Conservation (phyloP, 2,888 invertebrate species). For the Opisthograptis luteolata region DNA sequence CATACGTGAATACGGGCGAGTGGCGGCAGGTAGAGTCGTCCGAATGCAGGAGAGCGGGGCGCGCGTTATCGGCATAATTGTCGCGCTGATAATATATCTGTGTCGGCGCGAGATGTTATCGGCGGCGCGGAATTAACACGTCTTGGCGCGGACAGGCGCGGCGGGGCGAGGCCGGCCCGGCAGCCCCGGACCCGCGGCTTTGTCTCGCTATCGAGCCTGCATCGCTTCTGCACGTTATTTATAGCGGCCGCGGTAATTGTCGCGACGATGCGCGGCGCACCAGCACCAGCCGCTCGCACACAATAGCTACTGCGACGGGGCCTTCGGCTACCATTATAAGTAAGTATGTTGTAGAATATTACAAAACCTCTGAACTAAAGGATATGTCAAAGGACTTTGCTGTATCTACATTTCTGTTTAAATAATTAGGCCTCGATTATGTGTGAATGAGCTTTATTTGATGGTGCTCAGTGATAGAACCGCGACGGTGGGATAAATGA, state of each 20-base stretch:
- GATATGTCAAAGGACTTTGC: no score
- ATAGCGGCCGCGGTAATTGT: slow-evolving; percentile 19
- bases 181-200: slow-evolving; percentile 25
- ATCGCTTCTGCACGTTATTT: slow-evolving; percentile 12
- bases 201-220: slow-evolving; percentile 16
- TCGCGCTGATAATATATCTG: slow-evolving; percentile 52
- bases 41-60: background rate
- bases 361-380: no score
- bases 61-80: slow-evolving; percentile 51
- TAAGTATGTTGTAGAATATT: no score
- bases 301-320: no score
- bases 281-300: no score
- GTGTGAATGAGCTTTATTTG: no score
- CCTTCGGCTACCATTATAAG: no score
- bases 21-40: background rate
- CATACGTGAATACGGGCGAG: no score
- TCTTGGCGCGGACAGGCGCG: slow-evolving; percentile 28
- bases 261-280: background rate
- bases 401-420: no score
- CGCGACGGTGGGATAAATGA: no score
- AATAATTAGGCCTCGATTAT: no score
- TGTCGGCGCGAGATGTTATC: slow-evolving; percentile 35
- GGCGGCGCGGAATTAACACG: slow-evolving; percentile 52
- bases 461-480: no score
- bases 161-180: slow-evolving; percentile 21